Base-by-base conservation (phyloP, 2,113 vertebrate species). In the Syngnathoides biaculeatus region DNA sequence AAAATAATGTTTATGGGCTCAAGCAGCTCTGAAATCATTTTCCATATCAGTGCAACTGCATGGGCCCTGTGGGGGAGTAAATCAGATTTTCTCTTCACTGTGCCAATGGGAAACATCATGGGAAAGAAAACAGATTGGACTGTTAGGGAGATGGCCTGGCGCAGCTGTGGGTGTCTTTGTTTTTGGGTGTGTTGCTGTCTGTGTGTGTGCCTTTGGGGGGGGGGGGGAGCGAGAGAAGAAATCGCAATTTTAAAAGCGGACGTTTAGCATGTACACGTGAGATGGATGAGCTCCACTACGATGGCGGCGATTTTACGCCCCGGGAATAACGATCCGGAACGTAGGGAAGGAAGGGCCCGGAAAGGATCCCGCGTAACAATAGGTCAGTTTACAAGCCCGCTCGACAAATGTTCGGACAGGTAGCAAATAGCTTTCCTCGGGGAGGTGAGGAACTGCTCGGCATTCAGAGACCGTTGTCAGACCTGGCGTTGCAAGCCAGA, bases 51-150 rank as follows among this genome's bases (percentile, higher is more conserved):
- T 88, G 78, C 80, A 85, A 87, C 84, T 87, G 79, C 87, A 87
- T 81, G 85, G 84, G 86, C 86, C 89, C 90, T 85, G 86, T 88
- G 90, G 90, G 88, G 85, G 86, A 88, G 80, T 88, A 91, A 89
- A 90, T 91, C 84, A 67, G 86, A 88, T 91, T 88, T 91, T 89
- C 88, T 90, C 76, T 78, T 87, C 78, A 68, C 74, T 72, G 88
- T 91, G 89, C 90, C 89, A 91, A 88, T 87, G 89, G 89, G 88
- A 90, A 89, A 88, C 88, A 89, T 90, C 87, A 91, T 92, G 90
- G 89, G 87, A 90, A 89, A 88, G 86, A 82, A 88, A 88, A 86
- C 85, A 89, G 82, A 87, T 89, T 89, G 89, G 86, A 90, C 88
- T 90, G 87, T 90, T 85, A 74, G 78, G 86, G 79, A 82, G 85